Conservation (phyloP, 2,113 vertebrate genomes). For the Motacilla alba region DNA sequence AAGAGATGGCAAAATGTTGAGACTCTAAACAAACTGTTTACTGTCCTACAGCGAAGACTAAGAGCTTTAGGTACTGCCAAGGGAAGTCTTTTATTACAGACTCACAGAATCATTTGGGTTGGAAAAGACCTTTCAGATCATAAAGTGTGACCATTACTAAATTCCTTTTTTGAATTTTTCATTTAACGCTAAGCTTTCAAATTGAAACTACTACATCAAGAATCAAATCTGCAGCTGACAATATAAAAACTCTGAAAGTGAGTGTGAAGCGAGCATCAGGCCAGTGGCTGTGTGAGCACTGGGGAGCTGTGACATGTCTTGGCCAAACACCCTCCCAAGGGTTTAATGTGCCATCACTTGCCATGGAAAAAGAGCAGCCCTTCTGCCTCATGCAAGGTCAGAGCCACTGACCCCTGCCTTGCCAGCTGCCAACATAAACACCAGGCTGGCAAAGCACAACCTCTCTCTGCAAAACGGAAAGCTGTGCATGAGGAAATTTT, state of each 20-base stretch:
- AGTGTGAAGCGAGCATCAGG: neutral
- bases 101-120: neutral
- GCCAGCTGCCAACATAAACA: neutral
- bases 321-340: neutral
- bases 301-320: neutral
- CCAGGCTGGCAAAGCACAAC: neutral
- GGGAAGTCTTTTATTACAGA: neutral
- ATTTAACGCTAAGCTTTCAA: neutral
- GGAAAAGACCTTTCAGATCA: neutral
- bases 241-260: neutral
- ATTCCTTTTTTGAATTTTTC: neutral
- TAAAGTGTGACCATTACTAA: neutral
- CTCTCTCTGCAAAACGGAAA: neutral
- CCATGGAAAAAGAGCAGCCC: neutral
- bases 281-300: neutral
- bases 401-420: neutral
- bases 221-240: neutral
- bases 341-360: fast-evolving
- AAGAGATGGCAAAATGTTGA: neutral
- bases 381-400: neutral
- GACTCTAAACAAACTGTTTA: neutral
- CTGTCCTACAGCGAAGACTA: neutral
- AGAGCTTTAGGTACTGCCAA: neutral
- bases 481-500: neutral
- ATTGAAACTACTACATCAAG: neutral